Evolutionary conservation across 2,888 invertebrate genomes (phyloP).

Genomic region (Aelia acuminata): DNA sequence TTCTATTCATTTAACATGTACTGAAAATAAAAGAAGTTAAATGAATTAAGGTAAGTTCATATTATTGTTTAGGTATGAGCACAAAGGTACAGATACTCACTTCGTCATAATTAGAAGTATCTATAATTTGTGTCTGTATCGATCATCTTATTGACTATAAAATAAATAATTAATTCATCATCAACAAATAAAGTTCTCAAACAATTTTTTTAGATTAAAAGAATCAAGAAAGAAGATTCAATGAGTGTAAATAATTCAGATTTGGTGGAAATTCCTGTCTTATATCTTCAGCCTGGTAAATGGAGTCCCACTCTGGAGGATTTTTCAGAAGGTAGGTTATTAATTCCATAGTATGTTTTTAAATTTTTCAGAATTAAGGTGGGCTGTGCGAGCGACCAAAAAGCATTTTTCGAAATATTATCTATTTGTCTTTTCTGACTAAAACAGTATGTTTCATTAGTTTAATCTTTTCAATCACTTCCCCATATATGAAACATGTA

Average conservation of each 20-base stretch:
- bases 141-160: not conserved
- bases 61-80: not conserved
- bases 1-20: not conserved
- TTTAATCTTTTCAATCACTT: no score
- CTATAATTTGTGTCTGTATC: not conserved
- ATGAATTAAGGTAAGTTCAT: conserved; percentile 25
- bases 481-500: no score
- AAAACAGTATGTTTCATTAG: no score
- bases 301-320: not conserved
- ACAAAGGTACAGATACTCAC: not conserved
- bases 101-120: not conserved
- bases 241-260: not conserved
- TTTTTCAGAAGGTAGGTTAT: not conserved
- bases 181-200: not conserved
- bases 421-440: no score
- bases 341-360: not conserved
- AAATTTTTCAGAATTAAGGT: not conserved
- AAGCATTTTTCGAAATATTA: no score
- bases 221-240: not conserved
- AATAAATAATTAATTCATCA: not conserved
- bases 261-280: not conserved
- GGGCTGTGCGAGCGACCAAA: no score
- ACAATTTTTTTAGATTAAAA: conserved; percentile 15
- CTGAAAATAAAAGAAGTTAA: not conserved
- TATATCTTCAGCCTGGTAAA: not conserved